phyloP scores from a whole-genome alignment of 2,797 vertebrate genomes.

The Glyptemys insculpta region DNA sequence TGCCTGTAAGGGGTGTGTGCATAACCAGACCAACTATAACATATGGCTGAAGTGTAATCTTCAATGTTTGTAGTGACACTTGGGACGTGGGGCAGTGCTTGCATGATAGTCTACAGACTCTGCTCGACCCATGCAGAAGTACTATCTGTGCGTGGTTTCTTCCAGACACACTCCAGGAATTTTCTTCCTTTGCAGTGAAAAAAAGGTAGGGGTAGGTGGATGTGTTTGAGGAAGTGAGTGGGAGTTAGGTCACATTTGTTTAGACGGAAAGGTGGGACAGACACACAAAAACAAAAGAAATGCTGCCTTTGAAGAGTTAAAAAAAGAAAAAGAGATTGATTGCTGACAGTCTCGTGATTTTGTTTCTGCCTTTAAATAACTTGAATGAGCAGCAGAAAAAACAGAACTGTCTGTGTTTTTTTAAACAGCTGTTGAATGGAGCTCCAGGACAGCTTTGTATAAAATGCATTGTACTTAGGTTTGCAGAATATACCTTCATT shows the following conservation, averaged over 20 bases:
- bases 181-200: not conserved
- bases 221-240: not conserved
- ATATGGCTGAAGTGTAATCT: not conserved
- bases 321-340: not conserved
- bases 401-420: not conserved
- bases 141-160: not conserved
- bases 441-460: too few species aligned
- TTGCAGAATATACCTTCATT: not conserved
- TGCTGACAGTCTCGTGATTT: not conserved
- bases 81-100: not conserved
- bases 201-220: not conserved
- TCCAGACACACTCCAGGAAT: not conserved
- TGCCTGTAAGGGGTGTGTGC: not conserved
- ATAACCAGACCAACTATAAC: not conserved
- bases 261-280: not conserved
- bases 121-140: not conserved
- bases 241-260: not conserved
- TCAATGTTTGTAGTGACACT: not conserved
- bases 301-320: not conserved
- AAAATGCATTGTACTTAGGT: not conserved
- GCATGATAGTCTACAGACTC: too few species aligned
- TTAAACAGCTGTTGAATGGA: not conserved
- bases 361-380: not conserved
- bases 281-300: not conserved
- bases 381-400: not conserved